Evolutionary conservation across 92 coral and sea anemone genomes (phyloP), one percentile per base, ranked within the genome.

Genomic region (Scolanthus callimorphus): DNA sequence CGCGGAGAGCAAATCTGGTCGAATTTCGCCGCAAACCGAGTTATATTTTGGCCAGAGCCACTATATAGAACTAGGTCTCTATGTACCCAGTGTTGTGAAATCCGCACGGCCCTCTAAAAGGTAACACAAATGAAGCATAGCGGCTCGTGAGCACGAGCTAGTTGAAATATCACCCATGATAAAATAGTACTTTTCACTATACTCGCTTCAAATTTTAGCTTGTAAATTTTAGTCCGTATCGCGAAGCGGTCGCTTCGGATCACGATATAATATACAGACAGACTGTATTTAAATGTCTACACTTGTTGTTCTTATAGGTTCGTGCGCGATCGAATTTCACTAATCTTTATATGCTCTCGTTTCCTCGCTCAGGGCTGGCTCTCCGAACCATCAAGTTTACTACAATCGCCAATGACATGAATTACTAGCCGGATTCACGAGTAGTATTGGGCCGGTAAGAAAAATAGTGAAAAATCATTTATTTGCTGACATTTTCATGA

Each of bases 351-450:
- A n/a, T n/a, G n/a, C n/a, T 24, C 27, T 67, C 43, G 54, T 28
- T 68, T 55, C 56, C 30, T 6, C 19, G 3, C 57, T 28, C 65
- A 68, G 75, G 75, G 65, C 65, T 13, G 41, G 8, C 6, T 6
- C 41, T 34, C 41, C 41, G 41, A 6, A 6, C 41, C 15, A 34
- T 15, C 41, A 34, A 15, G n/a, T 43, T 58, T 57, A 67, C 65
- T 56, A 31, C 57, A 41, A 27, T 46, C 52, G 22, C 65, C 11
- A 65, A 46, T 56, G 73, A 67, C 75, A 68, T 30, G 75, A 68
- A 67, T 38, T 67, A 45, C 44, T 21, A 22, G 38, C 34, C 34
- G 55, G 24, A 21, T 2, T 30, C 26, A 11, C 52, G 22, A 46
- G 12, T n/a, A n/a, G 6, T 11, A 46, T 46, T 10, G 23, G 17